Evolutionary conservation across 2,888 invertebrate species (phyloP), one percentile per base, ranked within the genome.

Genomic region (Dysmachus trigonus): DNA sequence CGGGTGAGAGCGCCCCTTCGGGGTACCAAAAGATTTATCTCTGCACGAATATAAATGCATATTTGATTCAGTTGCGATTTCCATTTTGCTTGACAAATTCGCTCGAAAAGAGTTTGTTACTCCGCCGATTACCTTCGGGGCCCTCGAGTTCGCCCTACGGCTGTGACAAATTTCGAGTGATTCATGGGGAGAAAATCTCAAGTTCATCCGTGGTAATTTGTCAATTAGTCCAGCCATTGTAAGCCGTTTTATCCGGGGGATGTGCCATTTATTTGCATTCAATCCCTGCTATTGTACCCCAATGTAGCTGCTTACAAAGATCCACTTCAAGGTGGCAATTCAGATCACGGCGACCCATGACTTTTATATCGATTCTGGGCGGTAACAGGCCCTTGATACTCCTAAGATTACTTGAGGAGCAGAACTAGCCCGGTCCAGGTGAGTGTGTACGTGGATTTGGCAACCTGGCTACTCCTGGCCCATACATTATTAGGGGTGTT

Each of bases 151-250:
- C 15, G 41, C 35, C 53, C 30, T 81, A 13, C 27, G 62, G 22
- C 35, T 72, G n/a, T 72, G 72, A 83, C 72, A 83, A 72, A 72
- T 30, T 72, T 38, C 72, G 18, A n/a, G 72, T 41, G 72, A 83
- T 83, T 83, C 83, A 83, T 83, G 38, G 72, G 71, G 84, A 77
- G 85, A 83, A 85, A 87, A 87, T 87, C 71, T 77, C 76, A 86
- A 86, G 83, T 87, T 87, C 85, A 87, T 87, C 72, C 53, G 62
- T 77, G 76, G 47, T 86, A 82, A 87, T 87, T 87, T 87, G 87
- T 87, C 87, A 86, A 87, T 87, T 87, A 85, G 82, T 85, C 85
- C 72, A 81, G 71, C 73, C 73, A 79, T 62, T 79, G 41, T 51
- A 79, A 27, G 79, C 15, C 35, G 35, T 35, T 38, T 35, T 76